These are phyloP conservation scores for Brachyopa scutellaris DNA, from an alignment of 2,888 invertebrate genomes.

Conservation along the genomic window DNA sequence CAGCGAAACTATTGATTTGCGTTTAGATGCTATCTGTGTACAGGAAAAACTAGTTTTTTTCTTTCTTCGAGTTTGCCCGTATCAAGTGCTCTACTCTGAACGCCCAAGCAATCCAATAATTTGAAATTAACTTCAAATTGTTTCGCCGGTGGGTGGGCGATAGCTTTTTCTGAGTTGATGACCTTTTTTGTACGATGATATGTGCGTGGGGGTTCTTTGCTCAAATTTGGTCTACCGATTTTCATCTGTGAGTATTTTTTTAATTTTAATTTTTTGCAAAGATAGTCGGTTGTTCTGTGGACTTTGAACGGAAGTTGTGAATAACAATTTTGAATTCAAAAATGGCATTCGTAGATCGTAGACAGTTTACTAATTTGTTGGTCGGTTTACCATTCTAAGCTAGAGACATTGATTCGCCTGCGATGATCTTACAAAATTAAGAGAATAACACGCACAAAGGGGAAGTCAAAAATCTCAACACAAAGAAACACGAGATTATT, in stretches of 20 bases:
- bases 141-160: constrained; percentile 30
- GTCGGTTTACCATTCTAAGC: too few relatives aligned
- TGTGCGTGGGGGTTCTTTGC: constrained; percentile 60
- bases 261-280: constrained; percentile 7
- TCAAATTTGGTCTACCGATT: constrained; percentile 54
- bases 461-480: too few relatives aligned
- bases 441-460: too few relatives aligned
- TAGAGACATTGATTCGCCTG: too few relatives aligned
- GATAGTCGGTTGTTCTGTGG: not conserved
- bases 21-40: constrained; percentile 64
- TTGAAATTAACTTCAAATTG: constrained; percentile 43
- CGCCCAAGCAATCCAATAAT: constrained; percentile 50
- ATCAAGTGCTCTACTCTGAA: constrained; percentile 43
- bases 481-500: too few relatives aligned
- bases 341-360: too few relatives aligned
- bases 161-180: constrained; percentile 36
- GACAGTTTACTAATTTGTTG: too few relatives aligned
- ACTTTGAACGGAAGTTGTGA: constrained; percentile 16
- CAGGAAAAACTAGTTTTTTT: constrained; percentile 43
- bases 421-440: too few relatives aligned
- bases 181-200: constrained; percentile 58
- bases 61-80: constrained; percentile 16
- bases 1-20: constrained; percentile 61
- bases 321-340: constrained; percentile 12
- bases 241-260: constrained; percentile 27